A percentile compares a stretch with the other conserved stretches of the same genome.
Evolutionary conservation across 2,888 invertebrate species (phyloP).

Genomic region (Limnephilus auricula): DNA sequence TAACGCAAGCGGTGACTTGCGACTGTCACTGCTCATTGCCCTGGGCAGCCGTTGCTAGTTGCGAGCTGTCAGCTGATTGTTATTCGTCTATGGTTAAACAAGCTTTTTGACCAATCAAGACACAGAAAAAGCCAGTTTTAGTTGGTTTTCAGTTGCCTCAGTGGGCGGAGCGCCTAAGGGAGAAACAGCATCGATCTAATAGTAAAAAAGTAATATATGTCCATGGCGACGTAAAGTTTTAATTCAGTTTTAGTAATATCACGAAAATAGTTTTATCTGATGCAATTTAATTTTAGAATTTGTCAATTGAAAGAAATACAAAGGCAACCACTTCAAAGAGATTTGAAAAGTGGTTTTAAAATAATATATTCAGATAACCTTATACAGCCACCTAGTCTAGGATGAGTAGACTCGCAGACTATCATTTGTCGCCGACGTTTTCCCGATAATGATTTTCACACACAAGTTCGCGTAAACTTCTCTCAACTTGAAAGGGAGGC

Average conservation of each 20-base stretch:
- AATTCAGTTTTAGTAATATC: not conserved
- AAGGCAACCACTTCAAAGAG: not conserved
- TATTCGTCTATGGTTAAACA: too few species aligned
- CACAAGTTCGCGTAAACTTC: conserved; percentile 5
- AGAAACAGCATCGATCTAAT: too few species aligned
- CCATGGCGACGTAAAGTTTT: too few species aligned
- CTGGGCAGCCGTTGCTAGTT: too few species aligned
- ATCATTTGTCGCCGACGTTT: conserved; percentile 15
- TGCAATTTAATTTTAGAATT: not conserved
- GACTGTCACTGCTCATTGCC: too few species aligned
- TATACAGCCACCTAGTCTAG: not conserved
- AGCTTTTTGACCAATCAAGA: too few species aligned
- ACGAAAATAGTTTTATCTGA: not conserved
- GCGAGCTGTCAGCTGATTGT: too few species aligned
- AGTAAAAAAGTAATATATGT: too few species aligned
- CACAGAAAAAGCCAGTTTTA: too few species aligned
- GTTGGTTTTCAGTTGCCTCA: too few species aligned
- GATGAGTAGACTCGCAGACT: not conserved
- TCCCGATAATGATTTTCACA: conserved; percentile 27
- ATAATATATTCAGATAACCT: not conserved
- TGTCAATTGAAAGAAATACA: not conserved
- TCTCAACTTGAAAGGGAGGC: not conserved
- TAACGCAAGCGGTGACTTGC: too few species aligned
- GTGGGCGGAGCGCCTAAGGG: too few species aligned
- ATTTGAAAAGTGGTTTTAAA: not conserved